A percentile compares a stretch with the other conserved stretches of the same genome.
These are phyloP conservation scores for Oligia fasciuncula DNA, from an alignment of 2,888 invertebrate species.

Conservation along the genomic window DNA sequence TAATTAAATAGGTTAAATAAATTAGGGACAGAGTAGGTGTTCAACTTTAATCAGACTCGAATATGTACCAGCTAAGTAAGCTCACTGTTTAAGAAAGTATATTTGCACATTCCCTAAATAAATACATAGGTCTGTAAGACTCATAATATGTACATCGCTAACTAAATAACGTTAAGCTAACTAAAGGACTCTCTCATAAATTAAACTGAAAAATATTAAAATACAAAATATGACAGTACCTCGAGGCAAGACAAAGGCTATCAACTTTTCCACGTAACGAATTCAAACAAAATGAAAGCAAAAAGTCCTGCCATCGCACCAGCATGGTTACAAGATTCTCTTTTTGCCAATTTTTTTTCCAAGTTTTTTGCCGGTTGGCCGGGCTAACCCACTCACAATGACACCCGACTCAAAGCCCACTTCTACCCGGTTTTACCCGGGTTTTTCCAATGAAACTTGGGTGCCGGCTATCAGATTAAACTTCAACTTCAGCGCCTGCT, in stretches of 20 bases:
- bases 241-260: constrained; percentile 2
- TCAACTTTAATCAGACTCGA: not conserved
- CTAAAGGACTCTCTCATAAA: not conserved
- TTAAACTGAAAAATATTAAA: too few species aligned
- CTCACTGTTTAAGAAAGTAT: not conserved
- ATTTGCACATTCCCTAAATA: not conserved
- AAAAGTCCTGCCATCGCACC: not conserved
- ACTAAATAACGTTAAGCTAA: not conserved
- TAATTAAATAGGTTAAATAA: constrained; percentile 18
- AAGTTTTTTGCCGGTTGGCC: constrained; percentile 28
- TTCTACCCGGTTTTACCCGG: constrained; percentile 24
- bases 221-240: too few species aligned
- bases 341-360: constrained; percentile 23
- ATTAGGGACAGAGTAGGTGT: not conserved
- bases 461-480: constrained; percentile 40
- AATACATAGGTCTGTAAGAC: not conserved
- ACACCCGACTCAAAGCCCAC: constrained; percentile 26
- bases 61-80: not conserved
- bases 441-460: constrained; percentile 49
- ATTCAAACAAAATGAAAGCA: constrained; percentile 6
- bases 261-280: constrained; percentile 6
- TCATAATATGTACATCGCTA: not conserved
- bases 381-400: constrained; percentile 22
- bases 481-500: constrained; percentile 19
- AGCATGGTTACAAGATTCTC: constrained; percentile 16